phyloP scores from a whole-genome alignment of 2,113 vertebrate genomes.

The Dicaeum eximium region DNA sequence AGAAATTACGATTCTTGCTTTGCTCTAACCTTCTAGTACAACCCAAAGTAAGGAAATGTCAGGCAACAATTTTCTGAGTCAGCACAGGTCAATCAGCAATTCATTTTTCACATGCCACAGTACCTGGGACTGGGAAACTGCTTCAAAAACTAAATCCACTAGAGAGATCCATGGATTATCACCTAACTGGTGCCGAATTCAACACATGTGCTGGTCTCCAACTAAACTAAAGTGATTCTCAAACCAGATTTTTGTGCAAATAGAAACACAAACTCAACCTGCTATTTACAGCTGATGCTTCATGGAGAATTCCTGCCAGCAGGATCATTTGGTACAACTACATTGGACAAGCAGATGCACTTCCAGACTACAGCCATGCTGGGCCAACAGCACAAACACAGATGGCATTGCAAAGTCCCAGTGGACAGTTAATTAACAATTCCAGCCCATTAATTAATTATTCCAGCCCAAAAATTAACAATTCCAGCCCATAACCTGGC shows the following conservation, averaged over 20 bases:
- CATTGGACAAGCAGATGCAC: background rate
- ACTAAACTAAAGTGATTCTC: background rate
- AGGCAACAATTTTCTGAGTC: background rate
- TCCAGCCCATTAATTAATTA: background rate
- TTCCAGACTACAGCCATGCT: background rate
- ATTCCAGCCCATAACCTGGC: background rate
- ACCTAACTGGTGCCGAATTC: background rate
- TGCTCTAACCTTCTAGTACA: background rate
- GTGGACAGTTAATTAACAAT: rapidly evolving
- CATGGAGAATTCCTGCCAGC: background rate
- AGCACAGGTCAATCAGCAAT: background rate
- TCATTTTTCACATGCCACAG: background rate
- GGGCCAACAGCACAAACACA: background rate
- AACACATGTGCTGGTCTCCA: background rate
- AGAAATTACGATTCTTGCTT: background rate
- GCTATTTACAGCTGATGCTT: background rate
- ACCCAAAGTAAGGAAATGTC: background rate
- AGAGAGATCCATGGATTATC: background rate
- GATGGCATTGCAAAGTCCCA: background rate
- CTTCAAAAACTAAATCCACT: background rate
- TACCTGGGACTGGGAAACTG: background rate
- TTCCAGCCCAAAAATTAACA: background rate
- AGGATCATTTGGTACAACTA: background rate
- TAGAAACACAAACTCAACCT: background rate
- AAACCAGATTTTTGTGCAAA: background rate